phyloP scores from a whole-genome alignment of 2,888 invertebrate species.

The Lasioglossum pauxillum region DNA sequence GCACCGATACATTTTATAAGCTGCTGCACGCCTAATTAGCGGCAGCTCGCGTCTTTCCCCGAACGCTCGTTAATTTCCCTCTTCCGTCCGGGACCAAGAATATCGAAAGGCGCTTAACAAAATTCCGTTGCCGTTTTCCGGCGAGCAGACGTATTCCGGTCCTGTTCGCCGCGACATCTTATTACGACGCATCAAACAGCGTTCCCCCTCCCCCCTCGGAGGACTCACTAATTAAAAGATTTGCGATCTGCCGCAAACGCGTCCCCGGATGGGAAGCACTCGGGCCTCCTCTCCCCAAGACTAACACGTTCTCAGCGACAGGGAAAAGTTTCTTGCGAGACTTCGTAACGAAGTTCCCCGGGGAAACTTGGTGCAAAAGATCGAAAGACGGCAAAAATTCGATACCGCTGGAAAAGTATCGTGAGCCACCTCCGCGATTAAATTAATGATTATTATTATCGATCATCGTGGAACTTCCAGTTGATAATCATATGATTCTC shows the following conservation, averaged over 20 bases:
- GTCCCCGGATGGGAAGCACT: slow-evolving; percentile 11
- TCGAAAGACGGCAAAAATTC: neutral
- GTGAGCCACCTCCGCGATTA: neutral
- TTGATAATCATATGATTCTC: no score
- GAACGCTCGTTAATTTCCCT: neutral
- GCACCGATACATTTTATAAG: neutral
- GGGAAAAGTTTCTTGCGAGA: slow-evolving; percentile 16
- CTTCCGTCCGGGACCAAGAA: neutral
- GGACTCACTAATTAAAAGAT: slow-evolving; percentile 46
- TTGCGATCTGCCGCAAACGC: neutral
- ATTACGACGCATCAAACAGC: slow-evolving; percentile 24
- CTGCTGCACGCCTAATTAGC: neutral
- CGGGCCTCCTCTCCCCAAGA: slow-evolving; percentile 7
- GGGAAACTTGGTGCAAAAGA: neutral
- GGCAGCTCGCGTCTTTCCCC: neutral
- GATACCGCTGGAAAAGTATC: neutral
- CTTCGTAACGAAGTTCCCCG: slow-evolving; percentile 26
- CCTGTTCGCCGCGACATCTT: neutral
- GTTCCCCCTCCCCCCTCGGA: neutral
- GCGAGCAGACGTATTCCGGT: neutral
- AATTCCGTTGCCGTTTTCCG: neutral
- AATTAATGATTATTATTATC: slow-evolving; percentile 41
- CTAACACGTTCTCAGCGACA: slow-evolving; percentile 6
- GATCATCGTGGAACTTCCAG: slow-evolving; percentile 7
- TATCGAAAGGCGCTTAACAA: neutral